These are phyloP conservation scores for Brachyistius frenatus DNA, from an alignment of 2,113 vertebrate species.

Conservation along the genomic window DNA sequence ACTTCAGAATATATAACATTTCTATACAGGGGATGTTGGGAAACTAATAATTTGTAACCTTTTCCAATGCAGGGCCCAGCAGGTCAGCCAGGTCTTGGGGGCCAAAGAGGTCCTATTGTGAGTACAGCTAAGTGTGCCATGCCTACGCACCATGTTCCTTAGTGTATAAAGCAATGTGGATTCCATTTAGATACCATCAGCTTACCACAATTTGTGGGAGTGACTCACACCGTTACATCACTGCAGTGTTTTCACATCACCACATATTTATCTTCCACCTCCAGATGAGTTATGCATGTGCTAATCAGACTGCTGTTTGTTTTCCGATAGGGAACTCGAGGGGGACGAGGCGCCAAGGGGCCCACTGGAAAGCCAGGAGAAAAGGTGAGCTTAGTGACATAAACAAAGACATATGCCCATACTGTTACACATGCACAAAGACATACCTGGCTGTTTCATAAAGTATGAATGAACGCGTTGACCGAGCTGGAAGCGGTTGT, in stretches of 20 bases:
- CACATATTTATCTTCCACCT: conserved; percentile 39
- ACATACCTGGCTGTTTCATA: conserved; percentile 66
- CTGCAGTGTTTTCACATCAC: conserved; percentile 41
- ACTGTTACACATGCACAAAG: conserved; percentile 41
- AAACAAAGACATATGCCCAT: conserved; percentile 39
- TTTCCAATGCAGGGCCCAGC: conserved; percentile 86
- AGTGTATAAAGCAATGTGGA: background rate
- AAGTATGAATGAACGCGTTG: conserved; percentile 54
- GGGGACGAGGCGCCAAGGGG: conserved; percentile 88
- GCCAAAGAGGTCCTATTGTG: conserved; percentile 90
- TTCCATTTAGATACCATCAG: conserved; percentile 31
- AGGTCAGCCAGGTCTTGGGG: conserved; percentile 86
- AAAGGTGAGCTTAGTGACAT: conserved; percentile 82
- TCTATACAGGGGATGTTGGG: background rate
- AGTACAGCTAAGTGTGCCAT: conserved; percentile 62
- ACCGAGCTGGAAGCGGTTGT: conserved; percentile 43
- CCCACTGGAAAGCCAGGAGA: conserved; percentile 89
- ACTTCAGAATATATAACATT: conserved; percentile 2
- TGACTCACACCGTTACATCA: conserved; percentile 21
- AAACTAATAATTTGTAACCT: conserved; percentile 33
- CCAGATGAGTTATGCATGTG: conserved; percentile 42
- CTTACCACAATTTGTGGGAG: conserved; percentile 22
- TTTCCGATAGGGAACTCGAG: conserved; percentile 83
- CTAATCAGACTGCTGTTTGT: conserved; percentile 65
- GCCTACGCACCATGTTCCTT: background rate